Conservation (phyloP, 2,888 invertebrate genomes). For the Trilocha varians region DNA sequence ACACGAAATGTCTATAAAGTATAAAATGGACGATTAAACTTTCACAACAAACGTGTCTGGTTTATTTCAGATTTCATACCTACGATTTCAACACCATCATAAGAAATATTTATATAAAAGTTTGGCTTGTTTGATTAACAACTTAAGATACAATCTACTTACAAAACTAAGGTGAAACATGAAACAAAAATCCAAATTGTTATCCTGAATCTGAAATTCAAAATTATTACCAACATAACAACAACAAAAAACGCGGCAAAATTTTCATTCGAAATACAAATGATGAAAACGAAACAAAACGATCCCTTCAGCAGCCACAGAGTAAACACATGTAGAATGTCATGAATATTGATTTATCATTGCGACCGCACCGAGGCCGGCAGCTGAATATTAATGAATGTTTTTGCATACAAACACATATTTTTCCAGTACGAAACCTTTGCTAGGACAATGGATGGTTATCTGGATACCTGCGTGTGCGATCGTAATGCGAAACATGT, state of each 20-base stretch:
- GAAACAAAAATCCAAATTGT: slow-evolving; percentile 1
- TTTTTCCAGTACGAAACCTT: slow-evolving; percentile 30
- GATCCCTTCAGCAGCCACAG: not conserved
- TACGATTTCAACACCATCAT: too few species aligned
- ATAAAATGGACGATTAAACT: not conserved
- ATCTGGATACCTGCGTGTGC: slow-evolving; percentile 42
- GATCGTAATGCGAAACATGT: slow-evolving; percentile 19
- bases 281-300: not conserved
- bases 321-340: slow-evolving; percentile 6
- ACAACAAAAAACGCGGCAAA: not conserved
- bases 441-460: slow-evolving; percentile 28
- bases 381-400: slow-evolving; percentile 44
- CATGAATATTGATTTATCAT: slow-evolving; percentile 53
- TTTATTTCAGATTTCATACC: not conserved
- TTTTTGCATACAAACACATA: slow-evolving; percentile 65
- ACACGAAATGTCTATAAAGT: not conserved
- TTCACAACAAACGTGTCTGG: not conserved
- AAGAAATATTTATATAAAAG: too few species aligned
- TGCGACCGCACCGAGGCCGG: slow-evolving; percentile 18
- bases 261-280: not conserved
- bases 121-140: too few species aligned
- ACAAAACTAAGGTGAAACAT: not conserved
- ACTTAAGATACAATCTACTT: not conserved
- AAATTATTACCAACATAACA: not conserved
- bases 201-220: too few species aligned